These are phyloP conservation scores for Phymanthus crucifer DNA, from an alignment of 92 coral and sea anemone genomes.

Conservation along the genomic window DNA sequence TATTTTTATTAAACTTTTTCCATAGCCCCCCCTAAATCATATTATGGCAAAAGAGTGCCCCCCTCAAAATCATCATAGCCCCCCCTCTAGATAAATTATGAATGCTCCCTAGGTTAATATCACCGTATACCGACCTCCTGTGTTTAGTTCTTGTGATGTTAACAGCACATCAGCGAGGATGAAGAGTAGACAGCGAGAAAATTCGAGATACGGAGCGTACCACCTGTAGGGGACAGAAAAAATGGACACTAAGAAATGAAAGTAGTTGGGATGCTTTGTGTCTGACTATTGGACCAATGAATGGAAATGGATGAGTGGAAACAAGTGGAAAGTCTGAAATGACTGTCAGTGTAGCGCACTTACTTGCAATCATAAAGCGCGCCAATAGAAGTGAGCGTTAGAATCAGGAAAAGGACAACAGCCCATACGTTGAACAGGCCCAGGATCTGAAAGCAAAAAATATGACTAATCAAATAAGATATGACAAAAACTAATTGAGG, in stretches of 20 bases:
- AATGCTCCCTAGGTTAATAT: no score
- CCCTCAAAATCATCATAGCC: no score
- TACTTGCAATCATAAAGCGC: slow-evolving; percentile 88
- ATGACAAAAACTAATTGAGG: background rate
- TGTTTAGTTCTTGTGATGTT: slow-evolving; percentile 54
- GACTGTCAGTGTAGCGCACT: no score
- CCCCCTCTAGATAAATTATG: no score
- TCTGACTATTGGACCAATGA: no score
- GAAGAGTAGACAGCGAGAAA: slow-evolving; percentile 70
- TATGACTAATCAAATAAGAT: background rate
- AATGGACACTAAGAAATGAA: background rate
- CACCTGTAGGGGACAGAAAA: slow-evolving; percentile 48
- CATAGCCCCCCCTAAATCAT: no score
- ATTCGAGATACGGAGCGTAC: slow-evolving; percentile 83
- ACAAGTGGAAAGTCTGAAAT: no score
- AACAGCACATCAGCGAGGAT: slow-evolving; percentile 65
- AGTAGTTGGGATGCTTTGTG: no score
- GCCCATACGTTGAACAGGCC: slow-evolving; percentile 60
- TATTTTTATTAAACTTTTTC: no score
- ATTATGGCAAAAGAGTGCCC: no score
- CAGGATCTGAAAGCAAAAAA: slow-evolving; percentile 45
- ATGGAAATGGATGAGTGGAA: no score
- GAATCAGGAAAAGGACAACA: slow-evolving; percentile 65
- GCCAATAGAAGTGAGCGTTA: slow-evolving; percentile 74
- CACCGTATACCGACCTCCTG: slow-evolving; percentile 50